Conservation (phyloP, 2,888 invertebrate species). For the Allophyes oxyacanthae region DNA sequence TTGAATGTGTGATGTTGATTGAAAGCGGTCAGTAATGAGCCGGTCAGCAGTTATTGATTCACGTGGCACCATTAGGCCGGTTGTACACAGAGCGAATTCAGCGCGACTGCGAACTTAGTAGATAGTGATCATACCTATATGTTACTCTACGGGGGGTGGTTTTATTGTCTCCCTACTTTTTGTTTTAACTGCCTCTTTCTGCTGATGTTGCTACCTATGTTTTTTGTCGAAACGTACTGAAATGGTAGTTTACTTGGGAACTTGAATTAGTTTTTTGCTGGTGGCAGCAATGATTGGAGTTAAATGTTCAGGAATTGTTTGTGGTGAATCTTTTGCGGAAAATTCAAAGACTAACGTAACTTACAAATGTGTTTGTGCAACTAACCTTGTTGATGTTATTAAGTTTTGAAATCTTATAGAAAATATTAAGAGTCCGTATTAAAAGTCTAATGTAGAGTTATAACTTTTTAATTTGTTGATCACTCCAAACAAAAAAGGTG, state of each 20-base stretch:
- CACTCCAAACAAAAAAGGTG: slow-evolving; percentile 4
- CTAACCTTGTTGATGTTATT: too few species aligned
- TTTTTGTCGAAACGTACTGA: slow-evolving; percentile 36
- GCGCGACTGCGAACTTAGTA: slow-evolving; percentile 55
- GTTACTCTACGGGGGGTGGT: slow-evolving; percentile 46
- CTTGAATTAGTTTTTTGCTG: slow-evolving; percentile 36
- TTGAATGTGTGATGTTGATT: slow-evolving; percentile 69
- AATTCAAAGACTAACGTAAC: too few species aligned
- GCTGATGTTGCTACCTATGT: slow-evolving; percentile 40
- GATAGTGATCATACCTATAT: slow-evolving; percentile 59
- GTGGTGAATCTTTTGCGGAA: neutral
- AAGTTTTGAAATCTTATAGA: too few species aligned
- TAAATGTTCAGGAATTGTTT: slow-evolving; percentile 3
- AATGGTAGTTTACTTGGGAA: slow-evolving; percentile 21
- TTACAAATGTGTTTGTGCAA: too few species aligned
- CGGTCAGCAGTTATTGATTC: slow-evolving; percentile 88
- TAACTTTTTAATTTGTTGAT: neutral
- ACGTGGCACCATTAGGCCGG: slow-evolving; percentile 75
- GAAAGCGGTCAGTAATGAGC: slow-evolving; percentile 84
- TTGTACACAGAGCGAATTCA: slow-evolving; percentile 65
- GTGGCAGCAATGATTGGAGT: slow-evolving; percentile 4
- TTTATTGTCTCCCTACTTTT: slow-evolving; percentile 51
- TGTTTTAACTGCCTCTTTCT: slow-evolving; percentile 49
- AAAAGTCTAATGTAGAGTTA: too few species aligned
- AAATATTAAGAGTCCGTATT: too few species aligned